Evolutionary conservation across 2,888 invertebrate genomes (phyloP).

Genomic region (Fragum whitleyi): DNA sequence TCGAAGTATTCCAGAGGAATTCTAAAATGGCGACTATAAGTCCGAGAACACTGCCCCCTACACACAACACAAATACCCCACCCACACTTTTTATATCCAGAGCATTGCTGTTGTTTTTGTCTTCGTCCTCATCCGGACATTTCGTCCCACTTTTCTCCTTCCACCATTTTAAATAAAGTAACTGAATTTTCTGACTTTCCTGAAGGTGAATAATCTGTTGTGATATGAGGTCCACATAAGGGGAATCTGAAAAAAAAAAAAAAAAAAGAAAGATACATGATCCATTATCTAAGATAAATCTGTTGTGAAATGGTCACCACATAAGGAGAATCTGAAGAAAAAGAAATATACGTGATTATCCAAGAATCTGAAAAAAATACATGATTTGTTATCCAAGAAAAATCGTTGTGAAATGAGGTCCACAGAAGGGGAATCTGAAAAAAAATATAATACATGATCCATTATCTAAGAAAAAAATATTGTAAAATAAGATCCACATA

Average conservation of each 20-base stretch:
- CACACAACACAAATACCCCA: slow-evolving; percentile 98
- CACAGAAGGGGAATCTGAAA: too few relatives aligned
- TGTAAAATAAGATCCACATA: too few relatives aligned
- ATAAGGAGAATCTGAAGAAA: too few relatives aligned
- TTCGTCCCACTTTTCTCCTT: slow-evolving; percentile 76
- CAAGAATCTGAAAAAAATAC: too few relatives aligned
- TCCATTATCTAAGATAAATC: background rate
- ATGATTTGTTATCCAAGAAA: too few relatives aligned
- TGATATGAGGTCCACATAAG: slow-evolving; percentile 98
- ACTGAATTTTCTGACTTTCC: slow-evolving; percentile 95
- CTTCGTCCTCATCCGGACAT: slow-evolving; percentile 88
- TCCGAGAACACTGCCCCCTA: slow-evolving; percentile 95
- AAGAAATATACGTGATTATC: too few relatives aligned
- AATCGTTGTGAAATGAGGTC: too few relatives aligned
- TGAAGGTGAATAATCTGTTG: slow-evolving; percentile 97
- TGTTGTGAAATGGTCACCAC: background rate
- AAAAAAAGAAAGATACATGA: background rate
- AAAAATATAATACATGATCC: too few relatives aligned
- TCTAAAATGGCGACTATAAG: slow-evolving; percentile 96
- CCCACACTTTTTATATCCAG: slow-evolving; percentile 95
- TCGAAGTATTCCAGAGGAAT: slow-evolving; percentile 87
- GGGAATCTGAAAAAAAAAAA: slow-evolving; percentile 89
- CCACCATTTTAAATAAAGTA: slow-evolving; percentile 98
- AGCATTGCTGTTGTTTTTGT: slow-evolving; percentile 94
- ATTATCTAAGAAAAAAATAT: too few relatives aligned